Percentiles rank a stretch among this genome's conserved stretches.
These are phyloP conservation scores for Tetrapedia diversipes DNA, from an alignment of 2,888 invertebrate genomes.

Conservation along the genomic window DNA sequence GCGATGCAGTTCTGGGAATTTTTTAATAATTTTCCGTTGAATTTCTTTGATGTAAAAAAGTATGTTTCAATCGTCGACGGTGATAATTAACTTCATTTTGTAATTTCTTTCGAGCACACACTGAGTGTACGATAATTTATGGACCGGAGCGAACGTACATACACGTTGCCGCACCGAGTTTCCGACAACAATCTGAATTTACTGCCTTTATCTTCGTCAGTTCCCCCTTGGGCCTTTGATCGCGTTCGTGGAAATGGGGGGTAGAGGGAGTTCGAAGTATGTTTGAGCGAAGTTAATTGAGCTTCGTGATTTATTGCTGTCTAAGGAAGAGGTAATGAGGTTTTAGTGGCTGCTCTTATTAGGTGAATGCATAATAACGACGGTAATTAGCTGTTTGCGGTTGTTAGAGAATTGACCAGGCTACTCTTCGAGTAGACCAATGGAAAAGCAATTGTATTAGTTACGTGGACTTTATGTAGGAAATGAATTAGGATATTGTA, in stretches of 20 bases:
- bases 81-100: too few relatives aligned
- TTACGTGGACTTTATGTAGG: too few relatives aligned
- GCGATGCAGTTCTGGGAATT: too few relatives aligned
- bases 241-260: too few relatives aligned
- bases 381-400: neutral
- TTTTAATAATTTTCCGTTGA: too few relatives aligned
- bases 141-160: too few relatives aligned
- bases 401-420: neutral
- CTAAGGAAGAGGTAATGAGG: neutral
- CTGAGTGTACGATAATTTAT: too few relatives aligned
- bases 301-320: slow-evolving; percentile 10
- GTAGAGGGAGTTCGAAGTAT: slow-evolving; percentile 1
- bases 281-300: slow-evolving; percentile 15
- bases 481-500: too few relatives aligned
- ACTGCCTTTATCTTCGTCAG: slow-evolving; percentile 2
- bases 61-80: too few relatives aligned
- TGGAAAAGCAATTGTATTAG: neutral
- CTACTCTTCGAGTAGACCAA: neutral
- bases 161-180: slow-evolving; percentile 42
- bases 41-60: too few relatives aligned
- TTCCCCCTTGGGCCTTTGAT: neutral
- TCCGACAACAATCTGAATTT: slow-evolving; percentile 45
- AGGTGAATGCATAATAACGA: neutral
- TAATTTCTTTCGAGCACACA: too few relatives aligned
- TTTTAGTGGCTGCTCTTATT: neutral